Conservation (phyloP, 1,140 invertebrate species). For the Drepana arcuata region DNA sequence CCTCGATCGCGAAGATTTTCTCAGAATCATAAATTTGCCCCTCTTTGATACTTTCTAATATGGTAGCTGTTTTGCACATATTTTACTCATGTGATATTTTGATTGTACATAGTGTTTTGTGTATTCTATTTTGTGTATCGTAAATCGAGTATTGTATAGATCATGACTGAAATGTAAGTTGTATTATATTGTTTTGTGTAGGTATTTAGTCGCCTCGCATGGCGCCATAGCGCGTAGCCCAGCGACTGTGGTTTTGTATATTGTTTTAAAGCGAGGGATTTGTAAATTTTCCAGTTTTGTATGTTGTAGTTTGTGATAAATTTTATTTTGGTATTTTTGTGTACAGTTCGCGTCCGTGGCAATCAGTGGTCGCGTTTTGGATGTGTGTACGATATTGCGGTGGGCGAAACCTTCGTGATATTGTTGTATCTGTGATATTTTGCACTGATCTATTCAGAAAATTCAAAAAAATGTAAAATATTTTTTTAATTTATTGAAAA, state of each 20-base stretch:
- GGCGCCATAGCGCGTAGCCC: too few relatives aligned
- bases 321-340: constrained; percentile 52
- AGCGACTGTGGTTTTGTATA: constrained; percentile 32
- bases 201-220: constrained; percentile 14
- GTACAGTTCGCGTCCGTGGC: constrained; percentile 37
- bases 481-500: constrained; percentile 34
- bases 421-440: constrained; percentile 49
- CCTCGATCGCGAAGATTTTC: constrained; percentile 8
- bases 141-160: constrained; percentile 29
- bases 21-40: constrained; percentile 3
- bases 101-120: constrained; percentile 49
- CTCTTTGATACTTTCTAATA: too few relatives aligned
- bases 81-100: constrained; percentile 41
- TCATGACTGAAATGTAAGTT: constrained; percentile 16
- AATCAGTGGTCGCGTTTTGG: constrained; percentile 47
- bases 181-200: constrained; percentile 30
- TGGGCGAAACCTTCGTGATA: constrained; percentile 15
- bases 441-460: constrained; percentile 18
- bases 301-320: constrained; percentile 34
- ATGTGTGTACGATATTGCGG: constrained; percentile 25
- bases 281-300: constrained; percentile 42
- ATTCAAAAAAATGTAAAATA: constrained; percentile 57
- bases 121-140: constrained; percentile 35
- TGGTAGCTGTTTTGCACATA: too few relatives aligned
- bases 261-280: constrained; percentile 29